Base-by-base conservation (phyloP, 2,888 invertebrate genomes). In the Malachius bipustulatus region DNA sequence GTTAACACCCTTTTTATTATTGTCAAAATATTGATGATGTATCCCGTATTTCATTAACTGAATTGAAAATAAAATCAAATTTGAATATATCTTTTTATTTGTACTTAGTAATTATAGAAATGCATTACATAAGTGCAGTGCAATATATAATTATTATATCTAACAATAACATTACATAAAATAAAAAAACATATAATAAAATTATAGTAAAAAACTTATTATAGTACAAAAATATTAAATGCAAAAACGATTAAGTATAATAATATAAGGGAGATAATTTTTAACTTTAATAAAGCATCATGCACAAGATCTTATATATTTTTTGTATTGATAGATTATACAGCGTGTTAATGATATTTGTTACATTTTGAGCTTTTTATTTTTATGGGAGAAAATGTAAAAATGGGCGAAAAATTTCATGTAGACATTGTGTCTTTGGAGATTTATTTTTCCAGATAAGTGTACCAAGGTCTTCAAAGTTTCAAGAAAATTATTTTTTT, bases 91-190 rank as follows among this genome's bases (percentile, higher is more conserved):
- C 42, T 44, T 50, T 50, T 54, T 46, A 47, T 47, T 46, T 44
- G 52, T 42, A 50, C 51, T 53, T 52, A 54, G 37, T 46, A 47
- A 42, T 47, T 51, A 52, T n/a, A n/a, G n/a, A 48, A 51, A 56
- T 57, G 57, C 57, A 56, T 54, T 56, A 56, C 57, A 57, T 57
- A 56, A 49, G 57, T 57, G 59, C 58, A 55, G 58, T 56, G 57
- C 54, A 51, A 58, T 54, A 57, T 54, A 57, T 45, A 57, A 52
- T 42, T 46, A 46, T 50, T 54, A 55, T 52, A 41, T 53, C 53
- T 57, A 57, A 57, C 55, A 57, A 52, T 54, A 56, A 57, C 56
- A 51, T 52, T 54, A 53, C 52, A 53, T 54, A 55, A 54, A 56
- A 49, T 50, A 48, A 44, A 45, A 42, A 47, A 55, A 49, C 51